Evolutionary conservation across 2,888 invertebrate species (phyloP).

Genomic region (Cantharis nigra): DNA sequence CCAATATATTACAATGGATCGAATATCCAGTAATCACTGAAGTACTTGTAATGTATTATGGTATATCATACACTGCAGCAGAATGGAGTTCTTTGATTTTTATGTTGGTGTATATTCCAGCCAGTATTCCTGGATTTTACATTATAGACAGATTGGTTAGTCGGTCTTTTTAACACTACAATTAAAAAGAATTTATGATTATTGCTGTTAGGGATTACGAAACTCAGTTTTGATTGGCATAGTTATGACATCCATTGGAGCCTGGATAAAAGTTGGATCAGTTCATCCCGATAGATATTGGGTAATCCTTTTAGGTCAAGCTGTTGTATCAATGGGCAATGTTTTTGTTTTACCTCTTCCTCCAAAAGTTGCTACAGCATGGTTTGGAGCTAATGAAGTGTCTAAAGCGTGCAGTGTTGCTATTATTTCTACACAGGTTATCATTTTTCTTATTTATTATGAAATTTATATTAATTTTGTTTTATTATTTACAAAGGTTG

Average conservation of each 20-base stretch:
- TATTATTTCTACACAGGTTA: not conserved
- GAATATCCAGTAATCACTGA: constrained; percentile 91
- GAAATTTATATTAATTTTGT: not conserved
- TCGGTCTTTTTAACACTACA: not conserved
- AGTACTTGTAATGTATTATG: constrained; percentile 76
- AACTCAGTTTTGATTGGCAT: not conserved
- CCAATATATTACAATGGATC: constrained; percentile 94
- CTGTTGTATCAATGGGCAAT: not conserved
- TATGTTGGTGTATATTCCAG: constrained; percentile 92
- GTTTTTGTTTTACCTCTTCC: not conserved
- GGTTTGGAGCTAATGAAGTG: not conserved
- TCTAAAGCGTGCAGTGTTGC: not conserved
- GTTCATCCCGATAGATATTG: not conserved
- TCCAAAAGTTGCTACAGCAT: not conserved
- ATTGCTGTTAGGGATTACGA: not conserved
- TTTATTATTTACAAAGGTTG: not conserved
- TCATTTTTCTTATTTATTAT: not conserved
- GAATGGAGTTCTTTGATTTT: constrained; percentile 97
- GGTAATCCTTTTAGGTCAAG: not conserved
- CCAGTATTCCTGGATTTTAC: constrained; percentile 95
- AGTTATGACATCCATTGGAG: not conserved
- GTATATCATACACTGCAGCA: constrained; percentile 70
- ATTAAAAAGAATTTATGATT: not conserved
- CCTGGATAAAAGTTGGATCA: not conserved
- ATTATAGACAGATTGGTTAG: constrained; percentile 88